Evolutionary conservation across 2,888 invertebrate genomes (phyloP), one percentile per base, ranked within the genome.

Genomic region (Heliconius erato): DNA sequence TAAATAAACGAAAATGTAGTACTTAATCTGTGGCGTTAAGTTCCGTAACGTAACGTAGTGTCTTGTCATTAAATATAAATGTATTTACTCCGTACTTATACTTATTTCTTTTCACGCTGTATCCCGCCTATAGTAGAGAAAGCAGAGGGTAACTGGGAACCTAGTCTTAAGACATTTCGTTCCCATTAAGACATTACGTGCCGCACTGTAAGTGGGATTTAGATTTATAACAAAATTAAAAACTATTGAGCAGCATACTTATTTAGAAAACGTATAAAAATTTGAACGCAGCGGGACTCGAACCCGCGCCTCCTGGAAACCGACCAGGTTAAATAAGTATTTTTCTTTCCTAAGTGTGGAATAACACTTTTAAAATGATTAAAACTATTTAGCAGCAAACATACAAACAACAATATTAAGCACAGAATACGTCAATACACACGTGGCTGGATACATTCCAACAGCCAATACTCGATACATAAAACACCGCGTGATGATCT

Each of bases 401-500:
- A 6, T 32, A 32, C 4, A 65, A 65, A 65, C 26, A 65, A 28
- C 16, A 40, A 63, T 35, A 76, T n/a, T 14, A 26, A 63, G 40
- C n/a, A 35, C 35, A 35, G 28, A 63, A 76, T 23, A 76, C 63
- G 40, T 63, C 63, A 76, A 63, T 63, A 63, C 11, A 16, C 76
- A n/a, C 40, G 76, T 40, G 35, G 28, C 32, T 63, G 74, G 35
- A 76, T n/a, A 63, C 63, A 76, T 76, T 76, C 76, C 76, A 76
- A 76, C 12, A 63, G 54, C 19, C 54, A 54, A 54, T 54, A 54
- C 54, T 54, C 19, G 19, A 54, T 54, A 54, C 3, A 9, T 63
- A 59, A 76, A 76, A 76, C 76, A 63, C 44, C 44, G n/a, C 16
- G 72, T 49, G 35, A 40, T 76, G 40, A 59, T 59, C 59, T 59